A percentile compares a stretch with the other conserved stretches of the same genome.
These are phyloP conservation scores for Xenopus laevis DNA, from an alignment of 2,113 vertebrate genomes.

Conservation along the genomic window DNA sequence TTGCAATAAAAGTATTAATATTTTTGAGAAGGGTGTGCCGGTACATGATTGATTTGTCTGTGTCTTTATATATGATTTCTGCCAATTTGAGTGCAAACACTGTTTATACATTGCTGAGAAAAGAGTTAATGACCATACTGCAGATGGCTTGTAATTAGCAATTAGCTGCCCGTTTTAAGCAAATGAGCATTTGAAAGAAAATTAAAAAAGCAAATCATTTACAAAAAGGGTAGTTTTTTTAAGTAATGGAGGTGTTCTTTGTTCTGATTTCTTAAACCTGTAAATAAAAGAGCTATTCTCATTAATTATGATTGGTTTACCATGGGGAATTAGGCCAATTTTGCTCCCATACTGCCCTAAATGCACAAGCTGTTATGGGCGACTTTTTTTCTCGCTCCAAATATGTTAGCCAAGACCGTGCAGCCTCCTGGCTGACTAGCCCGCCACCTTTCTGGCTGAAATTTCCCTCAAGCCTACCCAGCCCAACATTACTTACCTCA, in stretches of 20 bases:
- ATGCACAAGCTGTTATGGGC: not conserved
- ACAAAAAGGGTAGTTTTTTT: constrained; percentile 32
- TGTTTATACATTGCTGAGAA: not conserved
- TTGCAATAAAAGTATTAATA: too few species aligned
- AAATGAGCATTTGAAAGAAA: constrained; percentile 38
- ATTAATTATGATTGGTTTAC: constrained; percentile 35
- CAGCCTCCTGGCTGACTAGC: too few species aligned
- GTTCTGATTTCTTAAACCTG: constrained; percentile 37
- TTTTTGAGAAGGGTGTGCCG: too few species aligned
- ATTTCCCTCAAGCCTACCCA: too few species aligned
- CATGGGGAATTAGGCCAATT: constrained; percentile 30
- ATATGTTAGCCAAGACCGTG: too few species aligned
- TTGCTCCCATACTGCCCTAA: constrained; percentile 8
- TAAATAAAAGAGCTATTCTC: constrained; percentile 38
- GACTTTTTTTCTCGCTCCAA: too few species aligned
- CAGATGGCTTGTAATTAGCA: constrained; percentile 23
- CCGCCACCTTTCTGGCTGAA: too few species aligned
- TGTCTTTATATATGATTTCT: too few species aligned
- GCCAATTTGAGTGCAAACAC: too few species aligned
- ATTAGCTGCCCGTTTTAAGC: constrained; percentile 17
- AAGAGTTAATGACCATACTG: constrained; percentile 7
- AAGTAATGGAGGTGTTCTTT: constrained; percentile 35
- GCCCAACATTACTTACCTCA: too few species aligned
- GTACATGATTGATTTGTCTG: too few species aligned
- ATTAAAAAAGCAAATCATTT: constrained; percentile 42